These are phyloP conservation scores for Eupithecia subfuscata DNA, from an alignment of 2,888 invertebrate genomes.

Conservation along the genomic window DNA sequence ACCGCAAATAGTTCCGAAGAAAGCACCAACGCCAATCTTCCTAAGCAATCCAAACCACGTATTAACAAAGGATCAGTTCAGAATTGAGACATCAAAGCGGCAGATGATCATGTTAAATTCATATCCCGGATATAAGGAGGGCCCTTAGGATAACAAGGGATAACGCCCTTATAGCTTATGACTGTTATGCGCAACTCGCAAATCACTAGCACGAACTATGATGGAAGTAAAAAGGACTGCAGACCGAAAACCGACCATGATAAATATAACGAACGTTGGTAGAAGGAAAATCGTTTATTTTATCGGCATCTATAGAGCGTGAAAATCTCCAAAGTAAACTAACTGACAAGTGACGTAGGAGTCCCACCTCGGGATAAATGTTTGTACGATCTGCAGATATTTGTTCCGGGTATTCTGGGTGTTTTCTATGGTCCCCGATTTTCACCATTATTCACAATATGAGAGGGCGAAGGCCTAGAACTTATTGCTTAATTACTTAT, in stretches of 20 bases:
- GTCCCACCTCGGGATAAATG: too few species aligned
- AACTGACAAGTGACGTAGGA: too few species aligned
- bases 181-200: background rate
- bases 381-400: background rate
- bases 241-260: background rate
- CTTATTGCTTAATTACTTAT: too few species aligned
- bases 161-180: conserved; percentile 19
- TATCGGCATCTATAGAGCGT: too few species aligned
- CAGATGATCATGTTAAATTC: conserved; percentile 31
- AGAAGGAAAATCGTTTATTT: too few species aligned
- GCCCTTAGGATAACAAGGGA: conserved; percentile 41
- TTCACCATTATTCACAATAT: too few species aligned
- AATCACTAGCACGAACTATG: background rate
- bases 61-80: conserved; percentile 11
- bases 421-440: too few species aligned
- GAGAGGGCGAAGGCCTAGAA: too few species aligned
- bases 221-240: background rate
- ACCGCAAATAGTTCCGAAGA: background rate
- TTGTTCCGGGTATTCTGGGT: background rate
- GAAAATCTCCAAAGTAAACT: too few species aligned
- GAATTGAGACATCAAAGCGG: conserved; percentile 25
- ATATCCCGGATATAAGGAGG: conserved; percentile 25
- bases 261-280: too few species aligned
- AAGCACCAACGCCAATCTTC: background rate
- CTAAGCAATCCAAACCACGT: conserved; percentile 7